Conservation (phyloP, 2,888 invertebrate genomes). For the Drosophila emarginata region DNA sequence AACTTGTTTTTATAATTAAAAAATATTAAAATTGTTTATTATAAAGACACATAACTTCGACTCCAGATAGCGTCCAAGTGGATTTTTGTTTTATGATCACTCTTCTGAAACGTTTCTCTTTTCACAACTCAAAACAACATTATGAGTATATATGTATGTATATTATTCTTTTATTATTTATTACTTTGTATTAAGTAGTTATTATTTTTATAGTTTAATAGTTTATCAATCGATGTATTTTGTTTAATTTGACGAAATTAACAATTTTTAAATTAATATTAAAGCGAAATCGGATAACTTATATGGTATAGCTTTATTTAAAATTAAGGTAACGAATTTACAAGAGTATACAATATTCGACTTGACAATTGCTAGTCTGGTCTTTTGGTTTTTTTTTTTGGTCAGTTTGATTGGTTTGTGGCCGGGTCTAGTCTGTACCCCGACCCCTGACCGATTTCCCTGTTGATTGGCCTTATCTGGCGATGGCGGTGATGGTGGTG, state of each 20-base stretch:
- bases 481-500: constrained; percentile 11
- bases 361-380: not conserved
- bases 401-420: constrained; percentile 61
- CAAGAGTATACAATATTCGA: not conserved
- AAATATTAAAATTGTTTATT: constrained; percentile 77
- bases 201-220: too few species aligned
- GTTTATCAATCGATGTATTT: too few species aligned
- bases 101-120: not conserved
- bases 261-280: too few species aligned
- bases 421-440: constrained; percentile 10
- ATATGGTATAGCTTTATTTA: too few species aligned
- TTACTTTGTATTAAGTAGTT: too few species aligned
- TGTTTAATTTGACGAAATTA: too few species aligned
- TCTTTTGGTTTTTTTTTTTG: constrained; percentile 36
- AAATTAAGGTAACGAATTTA: not conserved
- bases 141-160: too few species aligned
- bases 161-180: too few species aligned
- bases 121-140: too few species aligned
- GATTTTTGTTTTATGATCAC: not conserved
- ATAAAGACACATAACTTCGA: constrained; percentile 31
- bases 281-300: too few species aligned
- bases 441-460: constrained; percentile 6
- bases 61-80: not conserved
- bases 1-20: constrained; percentile 79
- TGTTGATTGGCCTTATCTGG: constrained; percentile 35